A percentile compares a stretch with the other conserved stretches of the same genome.
Evolutionary conservation across 2,113 vertebrate species (phyloP).

Genomic region (Cairina moschata): DNA sequence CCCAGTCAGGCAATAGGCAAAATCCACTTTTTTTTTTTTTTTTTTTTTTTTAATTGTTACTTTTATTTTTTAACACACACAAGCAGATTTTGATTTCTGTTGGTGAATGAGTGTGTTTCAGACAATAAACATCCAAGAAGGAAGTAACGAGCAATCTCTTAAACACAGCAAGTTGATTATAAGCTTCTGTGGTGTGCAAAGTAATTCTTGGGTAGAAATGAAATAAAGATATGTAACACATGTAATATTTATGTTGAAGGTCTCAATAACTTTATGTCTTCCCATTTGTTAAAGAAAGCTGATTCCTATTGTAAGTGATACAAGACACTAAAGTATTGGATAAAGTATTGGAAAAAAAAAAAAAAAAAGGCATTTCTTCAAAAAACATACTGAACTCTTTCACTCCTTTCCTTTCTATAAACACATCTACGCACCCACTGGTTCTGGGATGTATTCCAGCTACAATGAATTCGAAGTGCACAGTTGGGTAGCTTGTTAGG

Average conservation of each 20-base stretch:
- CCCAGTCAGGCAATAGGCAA: neutral
- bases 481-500: slow-evolving; percentile 39
- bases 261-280: neutral
- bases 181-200: neutral
- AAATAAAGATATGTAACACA: slow-evolving; percentile 15
- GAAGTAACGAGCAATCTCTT: neutral
- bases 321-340: neutral
- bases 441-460: slow-evolving; percentile 65
- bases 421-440: slow-evolving; percentile 50
- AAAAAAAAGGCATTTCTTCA: slow-evolving; percentile 23
- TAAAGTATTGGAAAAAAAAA: neutral
- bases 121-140: neutral
- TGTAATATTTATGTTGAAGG: slow-evolving; percentile 21
- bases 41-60: no score
- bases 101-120: neutral
- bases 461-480: slow-evolving; percentile 33
- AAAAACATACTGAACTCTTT: slow-evolving; percentile 33
- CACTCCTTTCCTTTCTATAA: slow-evolving; percentile 45
- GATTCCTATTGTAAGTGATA: slow-evolving; percentile 18
- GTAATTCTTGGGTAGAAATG: slow-evolving; percentile 6
- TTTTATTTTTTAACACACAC: neutral
- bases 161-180: fast-evolving
- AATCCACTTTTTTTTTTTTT: neutral
- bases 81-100: neutral
- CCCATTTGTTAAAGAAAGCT: slow-evolving; percentile 14